Evolutionary conservation across 2,113 vertebrate species (phyloP), one percentile per base, ranked within the genome.

Genomic region (Podarcis muralis): DNA sequence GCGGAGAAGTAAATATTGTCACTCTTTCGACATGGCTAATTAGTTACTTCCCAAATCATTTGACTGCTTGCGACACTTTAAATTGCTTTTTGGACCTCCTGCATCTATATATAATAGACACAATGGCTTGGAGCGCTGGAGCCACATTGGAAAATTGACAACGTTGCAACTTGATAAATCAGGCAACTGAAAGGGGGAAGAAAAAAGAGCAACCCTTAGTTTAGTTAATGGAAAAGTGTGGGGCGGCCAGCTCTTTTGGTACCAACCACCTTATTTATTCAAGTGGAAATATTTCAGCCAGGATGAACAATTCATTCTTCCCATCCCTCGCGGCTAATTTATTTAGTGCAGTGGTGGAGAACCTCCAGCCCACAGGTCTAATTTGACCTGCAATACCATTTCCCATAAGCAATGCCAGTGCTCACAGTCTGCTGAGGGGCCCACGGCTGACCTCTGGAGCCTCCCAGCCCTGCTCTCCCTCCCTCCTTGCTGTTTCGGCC

Each of bases 1-100:
- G 72, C 37, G 7, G 30, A 32, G 57, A 91, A 82, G 57, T 93
- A 83, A 94, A 93, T 83, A 92, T 18, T 48, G 77, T 32, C 89
- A 23, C 43, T 89, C 25, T 53, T 43, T 48, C 81, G 40, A 5
- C 2, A 30, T 57, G 69, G 59, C 59, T 90, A 90, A 86, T 90
- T 86, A 82, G 37, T 88, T 81, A 62, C 43, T 68, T 35, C 83
- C 78, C 84, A 65, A 90, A 86, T 76, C n/a, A 65, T 86, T 76
- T 35, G 59, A 57, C 71, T 7, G 74, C 65, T 92, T 71, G 30
- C 32, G 59, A 89, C 68, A 78, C 74, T 72, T 65, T 84, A 80
- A 89, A 94, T 76, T 53, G 77, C 85, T 76, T 91, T 62, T 1
- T 72, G 88, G 85, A 30, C 35, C 74, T 91, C 59, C 53, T 74